Evolutionary conservation across 2,797 vertebrate species (phyloP), one percentile per base, ranked within the genome.

Genomic region (Ciconia nigra): DNA sequence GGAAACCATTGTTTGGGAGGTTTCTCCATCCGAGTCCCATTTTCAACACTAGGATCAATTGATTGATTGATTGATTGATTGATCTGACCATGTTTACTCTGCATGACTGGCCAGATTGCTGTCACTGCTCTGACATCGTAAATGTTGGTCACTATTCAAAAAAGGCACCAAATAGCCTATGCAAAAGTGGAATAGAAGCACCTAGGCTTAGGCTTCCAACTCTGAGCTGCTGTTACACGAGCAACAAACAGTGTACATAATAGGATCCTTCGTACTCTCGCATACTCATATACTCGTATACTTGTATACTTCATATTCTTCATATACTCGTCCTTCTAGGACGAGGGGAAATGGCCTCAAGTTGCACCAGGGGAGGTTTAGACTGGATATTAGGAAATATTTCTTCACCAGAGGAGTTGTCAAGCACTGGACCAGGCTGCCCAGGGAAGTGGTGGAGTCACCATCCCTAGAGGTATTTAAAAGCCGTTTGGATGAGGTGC

Each of bases 181-280:
- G 19, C 8, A 54, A 82, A 81, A 91, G 59, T 8, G 35, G 31
- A 82, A 69, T 2, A 54, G 63, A 76, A 79, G 15, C 4, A 26
- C 13, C 1, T 1, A 72, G 28, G 11, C 5, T 47, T 65, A 67
- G 22, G 20, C 18, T 65, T 92, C 17, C 47, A 46, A 8, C 31
- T 57, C 10, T 2, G n/a, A 77, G 59, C 9, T 57, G 42, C 47
- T 54, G 16, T 29, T 65, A 31, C 17, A 18, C 7, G 15, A 78
- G 20, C 29, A 70, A 35, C 1, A 2, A 83, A 44, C 1, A 0
- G 11, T 20, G 17, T n/a, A 54, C 11, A 21, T 11, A 41, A 11
- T 0, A 37, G 37, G 47, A 54, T 18, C 26, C 42, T 5, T 76
- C 0, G 0, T 25, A 39, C 10, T 39, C 37, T 39, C 37, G 37